Conservation (phyloP, 2,113 vertebrate species). For the Lepus europaeus region DNA sequence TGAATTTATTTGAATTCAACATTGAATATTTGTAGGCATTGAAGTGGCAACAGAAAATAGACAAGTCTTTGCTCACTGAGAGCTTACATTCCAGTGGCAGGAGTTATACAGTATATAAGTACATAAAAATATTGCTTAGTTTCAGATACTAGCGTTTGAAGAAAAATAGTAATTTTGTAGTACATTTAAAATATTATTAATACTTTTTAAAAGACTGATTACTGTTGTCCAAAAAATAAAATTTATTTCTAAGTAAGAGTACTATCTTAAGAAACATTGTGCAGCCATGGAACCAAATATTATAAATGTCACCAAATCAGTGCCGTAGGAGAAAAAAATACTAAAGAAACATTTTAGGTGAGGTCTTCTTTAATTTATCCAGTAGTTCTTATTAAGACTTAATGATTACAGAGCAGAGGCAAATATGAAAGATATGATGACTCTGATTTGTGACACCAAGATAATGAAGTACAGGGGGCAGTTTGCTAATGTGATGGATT, state of each 20-base stretch:
- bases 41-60: not conserved
- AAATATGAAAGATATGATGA: slow-evolving; percentile 24
- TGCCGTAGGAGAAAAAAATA: not conserved
- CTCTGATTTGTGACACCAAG: slow-evolving; percentile 7
- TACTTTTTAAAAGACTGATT: not conserved
- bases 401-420: slow-evolving; percentile 17
- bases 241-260: slow-evolving; percentile 8
- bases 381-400: slow-evolving; percentile 42
- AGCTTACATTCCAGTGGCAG: not conserved
- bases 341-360: slow-evolving; percentile 8
- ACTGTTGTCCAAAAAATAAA: not conserved
- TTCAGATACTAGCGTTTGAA: not conserved
- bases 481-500: not conserved
- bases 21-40: not conserved
- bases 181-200: not conserved
- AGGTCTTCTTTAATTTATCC: slow-evolving; percentile 46
- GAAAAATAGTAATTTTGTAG: not conserved
- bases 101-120: not conserved
- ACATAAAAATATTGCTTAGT: not conserved
- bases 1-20: no score
- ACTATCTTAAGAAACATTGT: not conserved
- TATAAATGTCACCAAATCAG: not conserved
- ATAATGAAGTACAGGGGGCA: not conserved
- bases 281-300: not conserved
- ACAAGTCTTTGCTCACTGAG: not conserved